Percentiles rank a stretch among this genome's conserved stretches.
These are phyloP conservation scores for Drosophila pseudotakahashii DNA, from an alignment of 2,888 invertebrate genomes.

Conservation along the genomic window DNA sequence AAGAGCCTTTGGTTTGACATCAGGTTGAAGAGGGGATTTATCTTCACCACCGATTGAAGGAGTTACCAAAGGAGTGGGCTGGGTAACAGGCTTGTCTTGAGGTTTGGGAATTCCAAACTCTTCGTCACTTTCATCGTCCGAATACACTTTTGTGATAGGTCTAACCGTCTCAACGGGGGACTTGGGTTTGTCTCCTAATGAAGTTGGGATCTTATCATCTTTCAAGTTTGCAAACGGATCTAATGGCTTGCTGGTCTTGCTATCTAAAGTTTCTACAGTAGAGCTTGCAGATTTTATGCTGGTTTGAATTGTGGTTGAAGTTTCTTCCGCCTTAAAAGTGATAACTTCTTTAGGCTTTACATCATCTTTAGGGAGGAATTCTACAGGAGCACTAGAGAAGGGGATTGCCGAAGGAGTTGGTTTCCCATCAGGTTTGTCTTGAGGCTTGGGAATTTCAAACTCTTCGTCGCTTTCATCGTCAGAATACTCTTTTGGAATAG, in stretches of 20 bases:
- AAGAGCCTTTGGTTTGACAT: not conserved
- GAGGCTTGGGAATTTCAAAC: not conserved
- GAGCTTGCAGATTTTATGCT: too few relatives aligned
- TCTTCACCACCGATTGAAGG: not conserved
- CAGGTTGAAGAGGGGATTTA: not conserved
- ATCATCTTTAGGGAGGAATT: not conserved
- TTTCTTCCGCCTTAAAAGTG: not conserved
- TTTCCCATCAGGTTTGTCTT: not conserved
- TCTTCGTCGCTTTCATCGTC: conserved; percentile 2
- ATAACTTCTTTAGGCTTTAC: not conserved
- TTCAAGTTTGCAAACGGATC: too few relatives aligned
- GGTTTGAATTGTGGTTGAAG: too few relatives aligned
- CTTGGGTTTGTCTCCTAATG: too few relatives aligned
- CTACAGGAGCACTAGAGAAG: not conserved
- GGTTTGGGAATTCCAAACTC: not conserved
- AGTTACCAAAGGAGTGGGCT: not conserved
- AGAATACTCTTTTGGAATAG: conserved; percentile 12
- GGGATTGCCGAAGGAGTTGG: not conserved
- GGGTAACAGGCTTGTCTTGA: not conserved
- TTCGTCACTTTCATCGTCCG: conserved; percentile 15
- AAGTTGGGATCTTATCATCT: too few relatives aligned
- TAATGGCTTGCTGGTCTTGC: too few relatives aligned
- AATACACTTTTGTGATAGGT: conserved; percentile 10
- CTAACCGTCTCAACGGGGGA: conserved; percentile 30
- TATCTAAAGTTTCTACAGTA: too few relatives aligned